These are phyloP conservation scores for Nomada ferruginata DNA, from an alignment of 2,888 invertebrate species.

Conservation along the genomic window DNA sequence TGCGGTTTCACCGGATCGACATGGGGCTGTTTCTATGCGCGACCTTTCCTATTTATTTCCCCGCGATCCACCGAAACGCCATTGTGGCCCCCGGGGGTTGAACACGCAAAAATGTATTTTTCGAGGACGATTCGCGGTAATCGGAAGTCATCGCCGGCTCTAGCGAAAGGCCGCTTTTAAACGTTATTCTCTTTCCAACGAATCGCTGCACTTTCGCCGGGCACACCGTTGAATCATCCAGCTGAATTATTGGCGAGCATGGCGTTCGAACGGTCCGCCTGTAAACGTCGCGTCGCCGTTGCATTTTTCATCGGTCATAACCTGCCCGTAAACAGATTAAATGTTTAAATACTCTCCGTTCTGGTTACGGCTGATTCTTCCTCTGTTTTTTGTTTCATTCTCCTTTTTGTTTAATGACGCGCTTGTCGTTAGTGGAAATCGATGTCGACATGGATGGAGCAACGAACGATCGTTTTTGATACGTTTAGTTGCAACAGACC, in stretches of 20 bases:
- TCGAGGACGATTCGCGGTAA: conserved; percentile 57
- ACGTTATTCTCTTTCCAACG: conserved; percentile 38
- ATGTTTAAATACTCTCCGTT: not conserved
- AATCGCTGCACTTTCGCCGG: conserved; percentile 25
- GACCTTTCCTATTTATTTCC: conserved; percentile 40
- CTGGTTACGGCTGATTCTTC: too few relatives aligned
- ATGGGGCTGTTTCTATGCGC: conserved; percentile 39
- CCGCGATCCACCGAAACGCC: conserved; percentile 21
- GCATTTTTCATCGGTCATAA: conserved; percentile 7
- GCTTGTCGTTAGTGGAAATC: not conserved
- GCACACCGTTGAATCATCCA: not conserved
- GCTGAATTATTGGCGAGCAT: conserved; percentile 25
- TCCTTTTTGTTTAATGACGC: not conserved
- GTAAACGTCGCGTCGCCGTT: not conserved
- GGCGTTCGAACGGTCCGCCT: not conserved
- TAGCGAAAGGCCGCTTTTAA: conserved; percentile 49
- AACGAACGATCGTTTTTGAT: too few relatives aligned
- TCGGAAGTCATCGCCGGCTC: conserved; percentile 54
- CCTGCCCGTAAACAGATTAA: conserved; percentile 11
- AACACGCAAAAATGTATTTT: conserved; percentile 59
- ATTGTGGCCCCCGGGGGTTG: conserved; percentile 29
- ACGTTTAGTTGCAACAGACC: too few relatives aligned
- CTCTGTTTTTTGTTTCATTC: not conserved
- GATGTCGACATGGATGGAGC: not conserved
- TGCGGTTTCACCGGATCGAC: conserved; percentile 44